Conservation (phyloP, 2,113 vertebrate genomes). For the Pandion haliaetus region DNA sequence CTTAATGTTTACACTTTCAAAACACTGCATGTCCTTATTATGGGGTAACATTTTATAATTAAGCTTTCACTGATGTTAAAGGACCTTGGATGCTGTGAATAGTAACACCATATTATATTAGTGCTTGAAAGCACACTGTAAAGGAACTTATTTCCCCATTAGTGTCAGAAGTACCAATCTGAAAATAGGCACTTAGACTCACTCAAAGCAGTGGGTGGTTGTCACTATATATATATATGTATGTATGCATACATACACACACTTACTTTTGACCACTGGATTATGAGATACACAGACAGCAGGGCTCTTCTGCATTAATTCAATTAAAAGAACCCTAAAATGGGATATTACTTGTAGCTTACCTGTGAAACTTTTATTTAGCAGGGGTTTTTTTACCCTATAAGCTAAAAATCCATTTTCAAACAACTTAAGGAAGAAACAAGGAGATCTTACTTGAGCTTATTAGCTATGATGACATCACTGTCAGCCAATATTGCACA, state of each 20-base stretch:
- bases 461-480: background rate
- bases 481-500: background rate
- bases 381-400: background rate
- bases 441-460: background rate
- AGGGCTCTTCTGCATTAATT: background rate
- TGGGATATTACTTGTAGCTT: background rate
- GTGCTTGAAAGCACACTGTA: background rate
- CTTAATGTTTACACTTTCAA: background rate
- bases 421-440: background rate
- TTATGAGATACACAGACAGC: background rate
- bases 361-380: background rate
- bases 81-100: background rate
- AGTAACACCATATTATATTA: background rate
- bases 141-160: background rate
- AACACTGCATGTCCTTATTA: background rate
- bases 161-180: background rate
- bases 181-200: background rate
- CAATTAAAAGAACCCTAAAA: background rate
- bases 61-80: background rate
- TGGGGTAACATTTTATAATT: constrained; percentile 3
- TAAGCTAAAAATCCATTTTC: background rate
- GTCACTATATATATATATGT: background rate
- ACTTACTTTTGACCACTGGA: background rate
- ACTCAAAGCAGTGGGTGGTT: background rate
- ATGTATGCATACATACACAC: background rate